phyloP scores from a whole-genome alignment of 2,113 vertebrate genomes.

The Albula goreensis region DNA sequence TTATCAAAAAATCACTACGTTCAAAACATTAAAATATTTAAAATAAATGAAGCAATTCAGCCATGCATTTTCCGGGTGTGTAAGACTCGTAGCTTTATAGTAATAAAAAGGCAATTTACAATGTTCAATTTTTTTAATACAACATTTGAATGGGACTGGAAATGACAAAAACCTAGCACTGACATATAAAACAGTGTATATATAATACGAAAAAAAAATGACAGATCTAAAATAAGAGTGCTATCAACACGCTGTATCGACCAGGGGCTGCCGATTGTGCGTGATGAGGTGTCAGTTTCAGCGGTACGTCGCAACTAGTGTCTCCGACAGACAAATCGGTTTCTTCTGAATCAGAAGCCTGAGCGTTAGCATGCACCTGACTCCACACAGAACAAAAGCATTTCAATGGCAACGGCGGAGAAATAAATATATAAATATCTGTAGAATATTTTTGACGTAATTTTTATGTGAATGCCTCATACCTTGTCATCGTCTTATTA shows the following conservation, averaged over 20 bases:
- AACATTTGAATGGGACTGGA: neutral
- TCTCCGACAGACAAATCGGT: neutral
- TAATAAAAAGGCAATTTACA: neutral
- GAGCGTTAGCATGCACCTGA: conserved; percentile 10
- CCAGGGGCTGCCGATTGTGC: neutral
- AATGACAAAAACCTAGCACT: neutral
- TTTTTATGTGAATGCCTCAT: no score
- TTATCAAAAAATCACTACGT: neutral
- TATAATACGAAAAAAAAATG: neutral
- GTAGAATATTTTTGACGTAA: no score
- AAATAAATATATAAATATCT: conserved; percentile 10
- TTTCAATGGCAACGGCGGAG: neutral
- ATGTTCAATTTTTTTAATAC: neutral
- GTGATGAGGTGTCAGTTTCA: neutral
- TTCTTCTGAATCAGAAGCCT: neutral
- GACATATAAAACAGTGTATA: neutral
- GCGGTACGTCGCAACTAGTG: neutral
- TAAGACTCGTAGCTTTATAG: neutral
- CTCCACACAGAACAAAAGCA: neutral
- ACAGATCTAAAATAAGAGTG: neutral
- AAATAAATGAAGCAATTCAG: no score
- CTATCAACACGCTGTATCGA: neutral
- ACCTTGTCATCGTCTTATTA: no score
- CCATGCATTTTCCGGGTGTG: neutral
- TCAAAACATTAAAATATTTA: no score